phyloP scores from a whole-genome alignment of 2,113 vertebrate species.

The Opisthocomus hoazin region DNA sequence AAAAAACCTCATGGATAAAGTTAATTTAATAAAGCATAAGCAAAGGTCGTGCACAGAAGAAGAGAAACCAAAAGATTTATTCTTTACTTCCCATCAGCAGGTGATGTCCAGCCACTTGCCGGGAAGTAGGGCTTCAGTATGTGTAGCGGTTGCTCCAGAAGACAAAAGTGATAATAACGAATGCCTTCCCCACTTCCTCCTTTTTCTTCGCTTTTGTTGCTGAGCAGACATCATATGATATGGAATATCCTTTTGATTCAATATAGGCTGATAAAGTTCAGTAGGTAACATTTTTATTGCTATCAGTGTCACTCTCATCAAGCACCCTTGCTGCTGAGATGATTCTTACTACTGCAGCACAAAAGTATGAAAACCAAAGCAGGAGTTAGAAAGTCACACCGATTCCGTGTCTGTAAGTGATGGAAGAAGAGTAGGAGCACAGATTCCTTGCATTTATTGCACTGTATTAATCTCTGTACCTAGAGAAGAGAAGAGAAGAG shows the following conservation, averaged over 20 bases:
- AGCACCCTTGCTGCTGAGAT: constrained; percentile 15
- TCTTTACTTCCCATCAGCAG: background rate
- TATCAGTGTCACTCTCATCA: background rate
- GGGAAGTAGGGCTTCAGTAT: background rate
- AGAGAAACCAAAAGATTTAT: background rate
- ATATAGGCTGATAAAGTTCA: background rate
- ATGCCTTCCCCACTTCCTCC: too few relatives aligned
- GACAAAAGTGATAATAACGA: fast-evolving
- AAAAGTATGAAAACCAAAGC: background rate
- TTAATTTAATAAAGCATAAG: background rate
- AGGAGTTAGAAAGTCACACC: background rate
- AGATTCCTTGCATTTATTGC: background rate
- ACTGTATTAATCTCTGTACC: background rate
- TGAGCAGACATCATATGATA: background rate
- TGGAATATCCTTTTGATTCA: background rate
- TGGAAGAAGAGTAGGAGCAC: background rate
- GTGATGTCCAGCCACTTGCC: fast-evolving
- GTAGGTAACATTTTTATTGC: constrained; percentile 20
- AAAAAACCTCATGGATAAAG: background rate
- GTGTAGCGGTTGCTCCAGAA: background rate
- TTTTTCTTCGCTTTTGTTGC: background rate
- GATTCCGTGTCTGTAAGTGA: background rate
- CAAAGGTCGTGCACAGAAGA: fast-evolving
- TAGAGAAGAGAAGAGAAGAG: background rate
- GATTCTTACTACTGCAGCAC: background rate